Base-by-base conservation (phyloP, 2,113 vertebrate genomes). In the Delphinus delphis region DNA sequence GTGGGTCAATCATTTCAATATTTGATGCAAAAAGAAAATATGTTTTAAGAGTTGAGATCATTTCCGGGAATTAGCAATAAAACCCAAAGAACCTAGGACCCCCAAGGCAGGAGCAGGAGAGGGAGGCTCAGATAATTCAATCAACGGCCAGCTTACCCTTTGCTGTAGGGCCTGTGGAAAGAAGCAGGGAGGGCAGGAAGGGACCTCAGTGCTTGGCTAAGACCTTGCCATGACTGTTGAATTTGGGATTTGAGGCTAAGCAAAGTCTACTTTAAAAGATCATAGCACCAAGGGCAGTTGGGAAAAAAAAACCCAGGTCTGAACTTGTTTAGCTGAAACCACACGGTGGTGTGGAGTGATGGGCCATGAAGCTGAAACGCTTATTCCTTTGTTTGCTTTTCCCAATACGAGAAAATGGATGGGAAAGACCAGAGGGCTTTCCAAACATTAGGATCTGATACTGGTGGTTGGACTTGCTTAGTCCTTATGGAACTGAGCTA, bases 201-300 rank as follows among this genome's bases (percentile, higher is more conserved):
- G 71, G 65, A 44, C 21, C 73, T 26, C 63, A 55, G 60, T 53
- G 96, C 67, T 79, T 88, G 62, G 68, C 82, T 94, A 90, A 91
- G 63, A n/a, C 85, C 83, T 53, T 97, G 94, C 95, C 85, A 31
- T 0, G 3, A 17, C 9, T n/a, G 53, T 93, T 81, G 96, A 68
- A 44, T 92, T 55, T 92, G 96, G 93, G 95, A 81, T 92, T 89
- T 93, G 71, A 95, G 68, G 25, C 33, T 53, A 33, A 92, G 82
- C 21, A 65, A 47, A 60, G 38, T 89, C 83, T 90, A n/a, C 95
- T 53, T 53, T 33, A 87, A 91, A 36, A 63, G 62, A 74, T 26
- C 84, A 38, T 53, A 58, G 80, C 88, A 11, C 47, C 88, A 36
- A 44, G 25, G 81, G 44, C 36, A 70, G 50, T 20, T 68, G 85